Evolutionary conservation across 2,113 vertebrate species (phyloP).

Genomic region (Cacatua alba): DNA sequence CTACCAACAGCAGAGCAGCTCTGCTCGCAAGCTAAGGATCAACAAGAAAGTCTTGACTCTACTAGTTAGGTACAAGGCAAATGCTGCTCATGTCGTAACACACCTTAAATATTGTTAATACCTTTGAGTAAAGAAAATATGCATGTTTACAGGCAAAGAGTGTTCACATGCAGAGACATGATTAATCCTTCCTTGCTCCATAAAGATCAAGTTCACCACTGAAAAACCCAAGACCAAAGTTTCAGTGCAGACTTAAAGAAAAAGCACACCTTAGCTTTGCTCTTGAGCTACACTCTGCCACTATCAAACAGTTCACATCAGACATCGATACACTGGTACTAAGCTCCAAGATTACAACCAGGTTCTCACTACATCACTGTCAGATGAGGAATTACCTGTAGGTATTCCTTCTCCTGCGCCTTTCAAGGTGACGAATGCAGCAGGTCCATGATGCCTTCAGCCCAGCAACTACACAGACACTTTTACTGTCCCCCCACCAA

Average conservation of each 20-base stretch:
- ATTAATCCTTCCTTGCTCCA: not conserved
- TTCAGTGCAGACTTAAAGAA: not conserved
- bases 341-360: not conserved
- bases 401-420: not conserved
- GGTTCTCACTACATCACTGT: not conserved
- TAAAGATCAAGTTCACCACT: not conserved
- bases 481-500: not conserved
- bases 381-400: not conserved
- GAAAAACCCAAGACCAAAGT: not conserved
- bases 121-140: not conserved
- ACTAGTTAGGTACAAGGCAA: not conserved
- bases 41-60: not conserved
- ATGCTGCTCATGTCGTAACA: not conserved
- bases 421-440: not conserved
- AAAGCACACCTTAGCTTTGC: not conserved
- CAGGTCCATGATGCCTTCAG: not conserved
- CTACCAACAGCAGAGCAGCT: not conserved
- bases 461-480: not conserved
- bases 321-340: fast-evolving
- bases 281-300: not conserved
- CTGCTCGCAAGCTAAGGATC: not conserved
- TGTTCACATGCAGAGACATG: not conserved
- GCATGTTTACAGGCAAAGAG: not conserved
- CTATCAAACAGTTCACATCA: not conserved
- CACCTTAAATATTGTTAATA: not conserved